Percentiles rank a stretch among this genome's conserved stretches.
Conservation (phyloP, 2,113 vertebrate species). For the Bubo blakistoni region DNA sequence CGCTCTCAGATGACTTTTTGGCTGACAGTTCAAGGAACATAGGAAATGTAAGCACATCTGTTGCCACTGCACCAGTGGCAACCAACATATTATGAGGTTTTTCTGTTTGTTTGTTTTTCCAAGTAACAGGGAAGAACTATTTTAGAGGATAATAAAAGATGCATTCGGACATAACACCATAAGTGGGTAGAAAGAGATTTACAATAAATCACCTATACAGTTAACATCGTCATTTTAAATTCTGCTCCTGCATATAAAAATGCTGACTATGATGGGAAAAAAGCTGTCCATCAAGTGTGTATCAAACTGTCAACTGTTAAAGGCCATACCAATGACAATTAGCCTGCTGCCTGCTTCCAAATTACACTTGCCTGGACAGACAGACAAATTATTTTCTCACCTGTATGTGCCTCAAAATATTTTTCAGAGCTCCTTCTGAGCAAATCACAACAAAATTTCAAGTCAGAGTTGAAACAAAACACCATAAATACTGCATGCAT, state of each 20-base stretch:
- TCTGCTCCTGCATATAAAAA: conserved; percentile 21
- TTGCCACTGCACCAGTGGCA: not conserved
- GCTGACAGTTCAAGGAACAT: not conserved
- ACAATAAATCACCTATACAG: not conserved
- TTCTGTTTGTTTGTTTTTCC: not conserved
- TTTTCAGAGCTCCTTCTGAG: not conserved
- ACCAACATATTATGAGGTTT: not conserved
- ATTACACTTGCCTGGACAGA: not conserved
- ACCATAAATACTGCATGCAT: not conserved
- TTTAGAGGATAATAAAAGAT: not conserved
- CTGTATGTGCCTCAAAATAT: not conserved
- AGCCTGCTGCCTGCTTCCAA: not conserved
- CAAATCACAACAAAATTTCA: not conserved
- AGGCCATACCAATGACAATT: conserved; percentile 53
- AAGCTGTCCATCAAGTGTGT: conserved; percentile 21
- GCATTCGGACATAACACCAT: not conserved
- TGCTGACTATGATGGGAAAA: not conserved
- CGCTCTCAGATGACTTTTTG: not conserved
- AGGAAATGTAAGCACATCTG: not conserved
- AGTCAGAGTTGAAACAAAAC: not conserved
- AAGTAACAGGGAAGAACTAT: conserved; percentile 15
- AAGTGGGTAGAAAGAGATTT: conserved; percentile 20
- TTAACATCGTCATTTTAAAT: not conserved
- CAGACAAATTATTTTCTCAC: not conserved
- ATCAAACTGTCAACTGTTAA: conserved; percentile 25